Conservation (phyloP, 2,797 vertebrate species). For the Chaenodraco wilsoni region DNA sequence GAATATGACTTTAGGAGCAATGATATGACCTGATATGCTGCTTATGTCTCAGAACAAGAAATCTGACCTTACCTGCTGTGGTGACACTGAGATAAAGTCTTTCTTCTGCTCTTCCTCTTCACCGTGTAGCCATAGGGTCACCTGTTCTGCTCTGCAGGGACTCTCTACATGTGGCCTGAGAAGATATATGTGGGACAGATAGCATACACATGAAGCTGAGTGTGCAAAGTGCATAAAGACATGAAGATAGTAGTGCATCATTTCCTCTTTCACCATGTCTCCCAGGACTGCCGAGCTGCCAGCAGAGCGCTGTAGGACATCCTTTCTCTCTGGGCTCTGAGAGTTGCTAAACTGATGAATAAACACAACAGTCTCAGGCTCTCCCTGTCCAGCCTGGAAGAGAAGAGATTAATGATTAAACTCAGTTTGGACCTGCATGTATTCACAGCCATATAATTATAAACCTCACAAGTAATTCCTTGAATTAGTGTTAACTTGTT, state of each 20-base stretch:
- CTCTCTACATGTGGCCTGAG: constrained; percentile 69
- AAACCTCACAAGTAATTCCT: not conserved
- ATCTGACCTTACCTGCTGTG: constrained; percentile 66
- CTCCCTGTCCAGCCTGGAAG: constrained; percentile 59
- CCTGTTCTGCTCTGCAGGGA: constrained; percentile 61
- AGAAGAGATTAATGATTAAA: constrained; percentile 17
- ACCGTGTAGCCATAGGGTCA: constrained; percentile 57
- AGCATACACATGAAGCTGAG: not conserved
- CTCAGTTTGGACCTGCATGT: not conserved
- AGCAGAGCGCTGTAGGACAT: constrained; percentile 73
- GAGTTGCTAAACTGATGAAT: constrained; percentile 71
- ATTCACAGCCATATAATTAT: not conserved
- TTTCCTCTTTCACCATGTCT: constrained; percentile 71
- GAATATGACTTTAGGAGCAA: not conserved
- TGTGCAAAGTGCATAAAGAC: not conserved
- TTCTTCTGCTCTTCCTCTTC: constrained; percentile 40
- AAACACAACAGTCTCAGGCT: constrained; percentile 71
- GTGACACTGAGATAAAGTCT: constrained; percentile 28
- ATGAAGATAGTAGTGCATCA: not conserved
- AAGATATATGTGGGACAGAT: constrained; percentile 10
- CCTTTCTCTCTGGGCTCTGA: constrained; percentile 78
- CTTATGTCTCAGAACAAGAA: not conserved
- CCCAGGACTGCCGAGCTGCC: constrained; percentile 81
- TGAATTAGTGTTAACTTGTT: not conserved
- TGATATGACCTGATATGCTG: not conserved